Evolutionary conservation across 2,888 invertebrate species (phyloP), one percentile per base, ranked within the genome.

Genomic region (Zaprionus lineosus): DNA sequence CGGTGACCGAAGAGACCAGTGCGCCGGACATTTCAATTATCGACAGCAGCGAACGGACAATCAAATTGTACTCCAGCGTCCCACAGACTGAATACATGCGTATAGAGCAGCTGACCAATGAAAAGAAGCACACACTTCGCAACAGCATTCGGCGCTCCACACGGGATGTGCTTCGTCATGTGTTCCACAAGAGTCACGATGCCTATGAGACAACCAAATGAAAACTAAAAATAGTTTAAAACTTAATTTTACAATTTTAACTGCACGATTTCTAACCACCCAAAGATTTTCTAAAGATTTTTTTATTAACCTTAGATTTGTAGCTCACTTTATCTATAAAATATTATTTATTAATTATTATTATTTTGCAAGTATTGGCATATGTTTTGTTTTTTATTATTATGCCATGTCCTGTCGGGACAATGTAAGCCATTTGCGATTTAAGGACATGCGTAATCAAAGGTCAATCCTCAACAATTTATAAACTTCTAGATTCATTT

Each of bases 111-210:
- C 52, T 87, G 19, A 82, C 83, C 15, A 84, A 77, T 15, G 88
- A 89, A 37, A 85, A 69, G 62, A 89, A 88, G 50, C 73, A 82
- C n/a, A 81, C 86, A n/a, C 44, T 90, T 18, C 75, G 90, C 5
- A 87, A 75, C 21, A 89, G 89, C 56, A 76, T 89, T 15, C 63
- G 88, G 1, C 86, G 83, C 5, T 89, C 90, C 3, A 89, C 90
- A 2, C 82, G 88, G 8, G 89, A 86, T 33, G 86, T 89, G n/a
- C 56, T 82, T 34, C 87, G 88, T n/a, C 88, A 89, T 50, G 83
- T 90, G 40, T 90, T 90, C 68, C 86, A 90, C 67, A 89, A 88
- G 64, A 87, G 78, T 14, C 86, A 88, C 18, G 89, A 90, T 29
- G 88, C 84, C 44, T 90, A 90, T 61, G 71, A 74, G 34, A 87